Conservation (phyloP, 2,888 invertebrate species). For the Pseudococcus viburni region DNA sequence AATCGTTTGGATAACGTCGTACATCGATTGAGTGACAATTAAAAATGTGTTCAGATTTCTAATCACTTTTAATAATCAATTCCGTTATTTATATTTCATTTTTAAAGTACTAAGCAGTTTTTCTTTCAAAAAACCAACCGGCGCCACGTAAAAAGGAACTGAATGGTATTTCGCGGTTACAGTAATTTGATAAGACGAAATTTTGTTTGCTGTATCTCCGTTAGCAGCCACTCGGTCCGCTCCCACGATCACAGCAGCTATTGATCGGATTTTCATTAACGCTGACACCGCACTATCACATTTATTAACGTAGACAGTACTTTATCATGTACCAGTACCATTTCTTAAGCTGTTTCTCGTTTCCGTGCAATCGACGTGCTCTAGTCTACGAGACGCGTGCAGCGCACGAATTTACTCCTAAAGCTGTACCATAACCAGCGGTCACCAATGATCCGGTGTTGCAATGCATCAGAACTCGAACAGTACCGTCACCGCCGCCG, state of each 20-base stretch:
- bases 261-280: conserved; percentile 85
- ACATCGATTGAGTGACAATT: too few relatives aligned
- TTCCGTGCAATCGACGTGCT: conserved; percentile 95
- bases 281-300: conserved; percentile 97
- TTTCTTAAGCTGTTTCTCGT: conserved; percentile 97
- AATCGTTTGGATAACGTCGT: too few relatives aligned
- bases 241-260: conserved; percentile 95
- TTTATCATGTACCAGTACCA: conserved; percentile 90
- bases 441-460: conserved; percentile 99
- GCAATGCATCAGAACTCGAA: conserved; percentile 93
- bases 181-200: conserved; percentile 96
- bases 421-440: conserved; percentile 96
- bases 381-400: conserved; percentile 80
- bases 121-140: too few relatives aligned
- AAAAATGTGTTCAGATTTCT: too few relatives aligned
- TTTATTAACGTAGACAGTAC: conserved; percentile 92
- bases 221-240: conserved; percentile 96
- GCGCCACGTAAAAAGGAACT: conserved; percentile 96
- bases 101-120: too few relatives aligned
- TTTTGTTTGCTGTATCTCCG: conserved; percentile 99
- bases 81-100: too few relatives aligned
- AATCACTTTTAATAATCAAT: too few relatives aligned
- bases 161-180: conserved; percentile 91
- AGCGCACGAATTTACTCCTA: conserved; percentile 94
- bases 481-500: conserved; percentile 75